Evolutionary conservation across 2,113 vertebrate species (phyloP), one percentile per base, ranked within the genome.

Genomic region (Indicator maculatus): DNA sequence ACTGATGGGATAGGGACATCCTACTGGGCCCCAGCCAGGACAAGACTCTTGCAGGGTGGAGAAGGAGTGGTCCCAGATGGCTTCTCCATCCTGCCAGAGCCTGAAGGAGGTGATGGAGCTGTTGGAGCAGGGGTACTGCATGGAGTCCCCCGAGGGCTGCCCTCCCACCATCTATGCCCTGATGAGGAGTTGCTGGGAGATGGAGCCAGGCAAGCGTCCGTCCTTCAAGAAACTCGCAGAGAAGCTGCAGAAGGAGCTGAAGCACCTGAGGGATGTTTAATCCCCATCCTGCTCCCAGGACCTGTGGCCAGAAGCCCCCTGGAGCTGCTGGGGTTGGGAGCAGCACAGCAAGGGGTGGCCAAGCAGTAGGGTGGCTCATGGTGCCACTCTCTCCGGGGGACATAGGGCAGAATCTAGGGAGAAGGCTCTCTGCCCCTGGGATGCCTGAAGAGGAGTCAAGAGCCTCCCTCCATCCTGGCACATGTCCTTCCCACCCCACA

Each of bases 181-280:
- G 44, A 99, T 99, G 99, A 97, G 27, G 88, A 94, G 97, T 93
- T 99, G 99, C 98, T 99, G 99, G 99, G 98, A 99, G 67, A 66
- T 96, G 14, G 98, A 99, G 47, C 98, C 99, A 0, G 93, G 98
- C 38, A 98, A 97, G 80, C 97, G 98, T 55, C 99, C 99, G 0
- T 93, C 98, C 44, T 99, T 99, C 94, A 98, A 98, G 93, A 99
- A 99, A 61, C 97, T 99, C 76, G 97, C 85, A 0, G 98, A 98
- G 87, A 98, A 98, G 95, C 97, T 99, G 72, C 98, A 98, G 75
- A 96, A 94, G 75, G 98, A 98, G 93, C 93, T 96, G 83, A 97
- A 95, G 86, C 91, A 91, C 75, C 76, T 95, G 66, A 77, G 73
- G 61, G 80, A 88, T 1, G 10, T 83, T 93, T 97, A 95, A 86